These are phyloP conservation scores for Bombus ignitus DNA, from an alignment of 1,140 invertebrate species.

Conservation along the genomic window DNA sequence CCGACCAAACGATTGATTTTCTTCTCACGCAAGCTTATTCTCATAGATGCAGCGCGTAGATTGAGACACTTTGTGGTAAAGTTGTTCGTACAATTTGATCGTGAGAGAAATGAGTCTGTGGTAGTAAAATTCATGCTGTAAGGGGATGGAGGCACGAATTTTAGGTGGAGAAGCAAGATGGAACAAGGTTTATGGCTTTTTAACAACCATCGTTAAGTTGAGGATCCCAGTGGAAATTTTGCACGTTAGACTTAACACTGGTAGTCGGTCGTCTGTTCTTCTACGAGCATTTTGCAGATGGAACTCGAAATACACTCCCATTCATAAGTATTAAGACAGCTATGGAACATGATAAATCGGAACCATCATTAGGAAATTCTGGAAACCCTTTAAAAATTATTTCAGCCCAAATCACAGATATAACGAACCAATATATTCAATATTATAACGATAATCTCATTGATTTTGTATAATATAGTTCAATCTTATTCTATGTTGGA, in stretches of 20 bases:
- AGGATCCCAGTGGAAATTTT: conserved; percentile 41
- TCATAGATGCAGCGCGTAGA: not conserved
- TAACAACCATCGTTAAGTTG: conserved; percentile 64
- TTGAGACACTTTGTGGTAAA: not conserved
- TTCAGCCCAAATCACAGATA: too few relatives aligned
- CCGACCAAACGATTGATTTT: not conserved
- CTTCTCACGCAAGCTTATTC: not conserved
- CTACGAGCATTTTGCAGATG: not conserved
- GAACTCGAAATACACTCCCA: not conserved
- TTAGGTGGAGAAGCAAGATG: not conserved
- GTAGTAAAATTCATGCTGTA: not conserved
- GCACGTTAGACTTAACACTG: too few relatives aligned
- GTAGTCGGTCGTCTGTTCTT: too few relatives aligned
- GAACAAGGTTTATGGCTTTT: conserved; percentile 56
- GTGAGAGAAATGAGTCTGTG: too few relatives aligned
- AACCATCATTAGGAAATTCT: too few relatives aligned
- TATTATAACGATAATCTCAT: too few relatives aligned
- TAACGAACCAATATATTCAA: too few relatives aligned
- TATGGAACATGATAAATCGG: too few relatives aligned
- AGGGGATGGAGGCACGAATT: not conserved
- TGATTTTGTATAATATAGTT: too few relatives aligned
- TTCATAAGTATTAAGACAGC: not conserved
- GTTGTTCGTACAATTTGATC: not conserved
- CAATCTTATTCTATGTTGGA: too few relatives aligned
- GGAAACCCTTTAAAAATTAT: too few relatives aligned